A percentile compares a stretch with the other conserved stretches of the same genome.
Conservation (phyloP, 2,113 vertebrate genomes). For the Verasper variegatus region DNA sequence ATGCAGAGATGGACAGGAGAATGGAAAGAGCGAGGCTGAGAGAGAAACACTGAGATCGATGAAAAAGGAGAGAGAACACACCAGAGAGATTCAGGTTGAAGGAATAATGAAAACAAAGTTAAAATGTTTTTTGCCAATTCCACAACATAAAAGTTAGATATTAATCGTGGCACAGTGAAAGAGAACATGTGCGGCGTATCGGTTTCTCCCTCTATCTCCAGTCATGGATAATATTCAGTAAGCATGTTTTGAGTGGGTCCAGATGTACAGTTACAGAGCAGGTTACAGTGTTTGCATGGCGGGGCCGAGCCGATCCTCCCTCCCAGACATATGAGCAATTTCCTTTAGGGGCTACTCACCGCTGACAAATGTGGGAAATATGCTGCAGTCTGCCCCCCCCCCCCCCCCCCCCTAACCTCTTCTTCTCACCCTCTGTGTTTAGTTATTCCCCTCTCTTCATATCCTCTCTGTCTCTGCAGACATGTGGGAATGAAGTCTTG, state of each 20-base stretch:
- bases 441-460: not conserved
- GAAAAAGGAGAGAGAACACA: not conserved
- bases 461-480: slow-evolving; percentile 1
- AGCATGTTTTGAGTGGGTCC: slow-evolving; percentile 65
- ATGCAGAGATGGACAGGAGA: slow-evolving; percentile 6
- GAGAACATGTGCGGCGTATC: slow-evolving; percentile 32
- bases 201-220: slow-evolving; percentile 23
- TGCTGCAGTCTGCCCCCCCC: slow-evolving; percentile 55
- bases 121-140: not conserved
- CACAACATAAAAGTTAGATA: slow-evolving; percentile 1
- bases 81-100: not conserved
- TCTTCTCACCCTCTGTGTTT: not conserved
- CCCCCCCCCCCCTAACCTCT: not conserved
- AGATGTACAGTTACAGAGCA: slow-evolving; percentile 61
- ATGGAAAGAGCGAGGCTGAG: not conserved
- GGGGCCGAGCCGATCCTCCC: slow-evolving; percentile 37
- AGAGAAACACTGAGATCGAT: not conserved
- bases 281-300: slow-evolving; percentile 57
- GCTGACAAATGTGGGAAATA: slow-evolving; percentile 80
- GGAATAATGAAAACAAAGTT: not conserved
- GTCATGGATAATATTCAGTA: slow-evolving; percentile 59
- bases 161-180: slow-evolving; percentile 10
- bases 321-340: slow-evolving; percentile 74
- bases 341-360: slow-evolving; percentile 58
- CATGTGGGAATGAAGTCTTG: not conserved